Percentiles rank a stretch among this genome's conserved stretches.
Conservation (phyloP, 2,113 vertebrate species). For the Hiodon tergisus region DNA sequence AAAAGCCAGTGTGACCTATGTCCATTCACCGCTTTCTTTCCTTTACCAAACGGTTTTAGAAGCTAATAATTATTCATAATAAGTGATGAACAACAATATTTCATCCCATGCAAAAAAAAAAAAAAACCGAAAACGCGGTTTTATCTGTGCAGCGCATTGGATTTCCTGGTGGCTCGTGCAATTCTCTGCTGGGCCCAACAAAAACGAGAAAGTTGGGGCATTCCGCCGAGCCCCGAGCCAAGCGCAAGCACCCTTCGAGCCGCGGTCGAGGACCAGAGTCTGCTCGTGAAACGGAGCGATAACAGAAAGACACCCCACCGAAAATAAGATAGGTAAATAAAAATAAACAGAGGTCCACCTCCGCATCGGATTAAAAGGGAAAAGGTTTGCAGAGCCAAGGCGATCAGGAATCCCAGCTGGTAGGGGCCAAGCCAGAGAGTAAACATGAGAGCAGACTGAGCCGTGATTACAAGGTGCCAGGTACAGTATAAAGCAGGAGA, state of each 20-base stretch:
- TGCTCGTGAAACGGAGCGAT: neutral
- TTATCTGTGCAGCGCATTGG: too few species aligned
- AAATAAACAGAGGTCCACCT: neutral
- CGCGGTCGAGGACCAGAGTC: neutral
- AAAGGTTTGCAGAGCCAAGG: neutral
- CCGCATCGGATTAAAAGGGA: constrained; percentile 2
- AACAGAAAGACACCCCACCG: neutral
- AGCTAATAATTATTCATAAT: too few species aligned
- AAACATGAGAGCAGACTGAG: constrained; percentile 71
- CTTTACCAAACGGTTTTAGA: too few species aligned
- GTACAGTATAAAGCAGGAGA: constrained; percentile 71
- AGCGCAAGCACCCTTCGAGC: neutral
- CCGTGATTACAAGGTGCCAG: constrained; percentile 74
- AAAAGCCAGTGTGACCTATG: too few species aligned
- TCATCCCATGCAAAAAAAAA: too few species aligned
- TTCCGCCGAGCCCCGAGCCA: neutral
- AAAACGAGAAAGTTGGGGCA: too few species aligned
- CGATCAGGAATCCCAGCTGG: constrained; percentile 20
- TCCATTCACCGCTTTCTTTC: too few species aligned
- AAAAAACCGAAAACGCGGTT: too few species aligned
- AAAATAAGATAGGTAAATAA: constrained; percentile 1
- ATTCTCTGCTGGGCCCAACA: too few species aligned
- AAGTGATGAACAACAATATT: too few species aligned
- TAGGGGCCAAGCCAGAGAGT: constrained; percentile 64
- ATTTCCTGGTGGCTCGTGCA: too few species aligned